Percentiles rank a stretch among this genome's conserved stretches.
Evolutionary conservation across 2,113 vertebrate genomes (phyloP).

Genomic region (Oncorhynchus clarkii): DNA sequence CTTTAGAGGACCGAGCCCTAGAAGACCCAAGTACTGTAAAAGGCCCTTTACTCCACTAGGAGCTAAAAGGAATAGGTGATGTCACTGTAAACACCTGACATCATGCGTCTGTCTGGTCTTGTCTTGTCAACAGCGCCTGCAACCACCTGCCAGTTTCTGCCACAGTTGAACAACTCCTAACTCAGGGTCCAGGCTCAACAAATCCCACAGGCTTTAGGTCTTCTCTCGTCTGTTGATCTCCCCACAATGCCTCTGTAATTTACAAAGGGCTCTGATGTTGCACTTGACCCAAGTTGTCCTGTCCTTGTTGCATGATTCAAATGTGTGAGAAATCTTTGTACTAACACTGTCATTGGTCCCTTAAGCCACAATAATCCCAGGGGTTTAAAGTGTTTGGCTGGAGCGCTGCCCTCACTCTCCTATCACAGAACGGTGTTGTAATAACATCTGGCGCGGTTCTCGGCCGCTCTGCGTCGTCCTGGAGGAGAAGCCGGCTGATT

Average conservation of each 20-base stretch:
- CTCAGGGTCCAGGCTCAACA: not conserved
- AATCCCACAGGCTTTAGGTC: not conserved
- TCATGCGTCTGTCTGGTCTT: not conserved
- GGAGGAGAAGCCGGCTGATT: slow-evolving; percentile 7
- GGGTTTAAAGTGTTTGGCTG: slow-evolving; percentile 32
- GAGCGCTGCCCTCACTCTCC: too few species aligned
- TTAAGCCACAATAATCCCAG: slow-evolving; percentile 32
- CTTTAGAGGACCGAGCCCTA: not conserved
- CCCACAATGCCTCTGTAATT: not conserved
- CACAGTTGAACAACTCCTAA: not conserved
- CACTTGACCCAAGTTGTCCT: not conserved
- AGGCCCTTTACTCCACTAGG: too few species aligned
- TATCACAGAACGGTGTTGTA: not conserved
- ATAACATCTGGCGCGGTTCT: slow-evolving; percentile 19
- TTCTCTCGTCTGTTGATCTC: not conserved
- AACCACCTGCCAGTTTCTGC: not conserved
- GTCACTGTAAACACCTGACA: too few species aligned
- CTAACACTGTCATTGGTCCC: slow-evolving; percentile 28
- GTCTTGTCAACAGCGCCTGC: not conserved
- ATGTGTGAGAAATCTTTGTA: slow-evolving; percentile 27
- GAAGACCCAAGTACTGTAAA: not conserved
- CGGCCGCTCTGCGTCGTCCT: not conserved
- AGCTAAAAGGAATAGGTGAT: too few species aligned
- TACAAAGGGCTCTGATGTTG: not conserved
- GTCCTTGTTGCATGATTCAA: not conserved